Evolutionary conservation across 2,797 vertebrate genomes (phyloP).

Genomic region (Stomatorhinus walkeri): DNA sequence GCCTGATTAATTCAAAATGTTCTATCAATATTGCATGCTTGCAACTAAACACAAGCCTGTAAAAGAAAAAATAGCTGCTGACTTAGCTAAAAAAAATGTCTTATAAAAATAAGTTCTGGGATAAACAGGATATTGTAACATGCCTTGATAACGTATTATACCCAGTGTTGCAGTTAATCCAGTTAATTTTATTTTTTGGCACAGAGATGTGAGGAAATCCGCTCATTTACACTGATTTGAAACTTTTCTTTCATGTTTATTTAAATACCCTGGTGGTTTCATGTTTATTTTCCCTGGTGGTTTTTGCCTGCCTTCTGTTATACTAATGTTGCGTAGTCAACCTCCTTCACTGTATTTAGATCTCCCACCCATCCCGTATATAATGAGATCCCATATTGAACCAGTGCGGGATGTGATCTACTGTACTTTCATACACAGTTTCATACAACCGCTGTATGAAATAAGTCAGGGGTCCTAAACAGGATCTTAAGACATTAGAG

Average conservation of each 20-base stretch:
- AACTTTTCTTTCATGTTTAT: not conserved
- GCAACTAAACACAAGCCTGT: conserved; percentile 12
- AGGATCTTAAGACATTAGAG: not conserved
- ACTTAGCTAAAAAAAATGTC: conserved; percentile 29
- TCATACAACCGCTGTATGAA: not conserved
- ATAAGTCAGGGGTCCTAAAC: not conserved
- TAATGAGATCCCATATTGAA: not conserved
- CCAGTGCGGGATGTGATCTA: not conserved
- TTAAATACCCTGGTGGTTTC: too few species aligned
- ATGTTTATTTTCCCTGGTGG: not conserved
- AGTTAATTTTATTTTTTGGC: not conserved
- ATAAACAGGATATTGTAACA: not conserved
- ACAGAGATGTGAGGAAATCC: not conserved
- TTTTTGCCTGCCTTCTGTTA: not conserved
- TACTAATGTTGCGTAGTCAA: not conserved
- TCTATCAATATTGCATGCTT: conserved; percentile 27
- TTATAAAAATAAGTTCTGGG: not conserved
- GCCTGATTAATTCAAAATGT: conserved; percentile 46
- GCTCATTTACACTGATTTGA: not conserved
- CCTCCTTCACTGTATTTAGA: not conserved
- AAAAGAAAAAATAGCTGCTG: conserved; percentile 27
- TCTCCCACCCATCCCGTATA: not conserved
- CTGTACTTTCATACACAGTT: not conserved
- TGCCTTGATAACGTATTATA: not conserved
- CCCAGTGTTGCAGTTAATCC: not conserved